Evolutionary conservation across 2,888 invertebrate species (phyloP), one percentile per base, ranked within the genome.

Genomic region (Chironomus riparius): DNA sequence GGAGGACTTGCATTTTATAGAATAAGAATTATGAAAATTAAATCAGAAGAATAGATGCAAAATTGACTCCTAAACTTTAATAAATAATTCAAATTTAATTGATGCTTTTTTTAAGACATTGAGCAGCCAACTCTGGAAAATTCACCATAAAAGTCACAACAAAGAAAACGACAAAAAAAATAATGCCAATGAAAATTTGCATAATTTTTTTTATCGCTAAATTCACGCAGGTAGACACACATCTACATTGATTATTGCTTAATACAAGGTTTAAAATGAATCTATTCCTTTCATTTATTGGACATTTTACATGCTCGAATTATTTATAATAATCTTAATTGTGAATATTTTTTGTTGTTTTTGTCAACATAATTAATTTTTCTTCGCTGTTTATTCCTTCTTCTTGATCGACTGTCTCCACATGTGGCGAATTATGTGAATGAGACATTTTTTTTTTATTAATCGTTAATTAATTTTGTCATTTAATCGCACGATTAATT

Each of bases 171-270:
- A 24, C 24, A 21, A 18, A 2, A 65, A n/a, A 13, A n/a, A 13
- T 13, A 50, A 4, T 15, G 10, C 65, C 18, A 21, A 21, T 21
- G 7, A 24, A 65, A 65, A 65, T 65, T 65, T 65, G 65, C 65
- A 65, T 65, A 65, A 65, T 65, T 65, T 50, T 65, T 65, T 50
- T 65, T 65, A 65, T 65, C 24, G 21, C 65, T 65, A 65, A 65
- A 65, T 65, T 65, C 65, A 21, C 65, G 21, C 65, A 65, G 65
- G 65, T 65, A 65, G 22, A 24, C 24, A 24, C 21, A 18, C 21
- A 65, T 65, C 65, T 3, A 65, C 56, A 56, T 56, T 56, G 56
- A 56, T 56, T 56, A 56, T 56, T 56, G 3, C 56, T 15, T 56
- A 56, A 56, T 56, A 50, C 4, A 1, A 56, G 18, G 2, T 38